A percentile compares a stretch with the other conserved stretches of the same genome.
These are phyloP conservation scores for Plectrocnemia conspersa DNA, from an alignment of 1,140 invertebrate genomes.

Conservation along the genomic window DNA sequence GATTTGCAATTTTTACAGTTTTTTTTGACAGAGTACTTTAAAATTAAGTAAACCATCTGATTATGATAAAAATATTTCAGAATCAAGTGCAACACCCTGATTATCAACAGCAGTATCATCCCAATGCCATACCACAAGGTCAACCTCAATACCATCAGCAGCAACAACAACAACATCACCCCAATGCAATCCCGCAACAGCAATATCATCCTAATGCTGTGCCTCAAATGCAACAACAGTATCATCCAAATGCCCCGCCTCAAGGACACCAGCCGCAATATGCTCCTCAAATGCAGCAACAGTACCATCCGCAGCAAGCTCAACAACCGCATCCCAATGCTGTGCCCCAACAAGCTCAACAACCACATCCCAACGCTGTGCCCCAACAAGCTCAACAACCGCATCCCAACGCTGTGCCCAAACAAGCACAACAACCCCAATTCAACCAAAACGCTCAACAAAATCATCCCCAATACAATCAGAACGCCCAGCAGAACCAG, in stretches of 20 bases:
- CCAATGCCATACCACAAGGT: conserved; percentile 32
- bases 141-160: conserved; percentile 33
- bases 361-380: conserved; percentile 34
- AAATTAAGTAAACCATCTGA: too few species aligned
- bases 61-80: too few species aligned
- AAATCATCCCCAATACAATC: conserved; percentile 24
- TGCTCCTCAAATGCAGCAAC: conserved; percentile 27
- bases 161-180: conserved; percentile 36
- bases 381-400: conserved; percentile 25
- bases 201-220: conserved; percentile 35
- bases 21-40: too few species aligned
- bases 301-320: conserved; percentile 30
- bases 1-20: conserved; percentile 1
- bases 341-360: conserved; percentile 37
- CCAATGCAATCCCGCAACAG: conserved; percentile 30
- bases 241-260: conserved; percentile 35
- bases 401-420: conserved; percentile 37
- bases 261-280: conserved; percentile 37
- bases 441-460: conserved; percentile 32
- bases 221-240: conserved; percentile 21
- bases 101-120: conserved; percentile 38
- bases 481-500: too few species aligned
- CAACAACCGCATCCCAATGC: conserved; percentile 30
- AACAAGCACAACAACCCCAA: conserved; percentile 32
- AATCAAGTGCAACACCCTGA: conserved; percentile 16